Evolutionary conservation across 1,140 invertebrate genomes (phyloP).

Genomic region (Proales similis): DNA sequence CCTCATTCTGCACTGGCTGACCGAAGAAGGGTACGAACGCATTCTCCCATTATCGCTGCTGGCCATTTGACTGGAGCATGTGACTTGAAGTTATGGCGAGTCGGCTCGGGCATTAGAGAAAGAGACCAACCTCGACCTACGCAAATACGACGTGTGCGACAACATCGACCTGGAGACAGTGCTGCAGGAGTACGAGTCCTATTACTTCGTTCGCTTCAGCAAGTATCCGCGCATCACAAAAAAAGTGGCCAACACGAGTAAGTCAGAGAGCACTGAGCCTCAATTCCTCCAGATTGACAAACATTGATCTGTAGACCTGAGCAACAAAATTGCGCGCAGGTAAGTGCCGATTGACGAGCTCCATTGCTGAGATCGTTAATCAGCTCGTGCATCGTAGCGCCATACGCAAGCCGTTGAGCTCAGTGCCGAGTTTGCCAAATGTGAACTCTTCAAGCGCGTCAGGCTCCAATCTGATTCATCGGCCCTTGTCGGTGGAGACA

Average conservation of each 20-base stretch:
- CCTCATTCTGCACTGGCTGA: conserved; percentile 67
- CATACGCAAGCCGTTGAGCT: conserved; percentile 5
- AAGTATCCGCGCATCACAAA: conserved; percentile 72
- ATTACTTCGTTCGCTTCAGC: conserved; percentile 74
- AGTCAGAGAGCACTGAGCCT: conserved; percentile 37
- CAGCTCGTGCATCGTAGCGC: background rate
- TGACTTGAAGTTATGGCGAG: conserved; percentile 57
- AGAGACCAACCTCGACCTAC: conserved; percentile 64
- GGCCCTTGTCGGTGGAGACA: conserved; percentile 16
- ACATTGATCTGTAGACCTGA: too few species aligned
- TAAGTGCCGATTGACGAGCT: background rate
- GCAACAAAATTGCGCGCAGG: conserved; percentile 17
- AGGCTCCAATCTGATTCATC: background rate
- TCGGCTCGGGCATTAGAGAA: conserved; percentile 59
- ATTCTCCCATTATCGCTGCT: conserved; percentile 34
- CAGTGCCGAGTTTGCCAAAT: conserved; percentile 19
- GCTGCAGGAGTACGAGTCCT: conserved; percentile 76
- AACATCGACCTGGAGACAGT: conserved; percentile 80
- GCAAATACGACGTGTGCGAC: conserved; percentile 71
- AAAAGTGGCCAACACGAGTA: conserved; percentile 52
- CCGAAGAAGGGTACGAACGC: conserved; percentile 61
- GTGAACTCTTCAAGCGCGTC: conserved; percentile 11
- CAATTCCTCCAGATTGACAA: background rate
- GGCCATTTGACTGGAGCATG: too few species aligned
- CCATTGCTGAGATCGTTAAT: background rate